phyloP scores from a whole-genome alignment of 1,140 invertebrate genomes.

The Trachelipus rathkii region DNA sequence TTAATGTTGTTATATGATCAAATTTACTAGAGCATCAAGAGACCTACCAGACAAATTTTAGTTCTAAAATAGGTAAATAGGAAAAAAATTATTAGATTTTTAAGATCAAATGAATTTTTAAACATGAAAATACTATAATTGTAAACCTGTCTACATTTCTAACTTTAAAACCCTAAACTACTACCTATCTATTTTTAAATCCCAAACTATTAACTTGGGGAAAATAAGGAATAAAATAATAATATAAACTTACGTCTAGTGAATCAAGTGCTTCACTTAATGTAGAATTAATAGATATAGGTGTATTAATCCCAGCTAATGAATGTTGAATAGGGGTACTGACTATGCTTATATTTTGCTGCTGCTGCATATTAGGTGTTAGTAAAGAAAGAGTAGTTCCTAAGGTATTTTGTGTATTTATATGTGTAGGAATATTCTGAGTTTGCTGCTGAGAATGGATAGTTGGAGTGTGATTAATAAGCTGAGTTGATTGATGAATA shows the following conservation, averaged over 20 bases:
- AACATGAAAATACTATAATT: no score
- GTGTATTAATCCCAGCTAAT: conserved; percentile 32
- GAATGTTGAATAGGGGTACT: conserved; percentile 30
- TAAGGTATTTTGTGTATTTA: background rate
- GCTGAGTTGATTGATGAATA: conserved; percentile 4
- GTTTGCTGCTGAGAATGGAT: conserved; percentile 12
- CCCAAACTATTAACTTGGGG: no score
- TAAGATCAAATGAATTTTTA: no score
- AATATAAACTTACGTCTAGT: conserved; percentile 17
- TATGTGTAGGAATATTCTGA: conserved; percentile 26
- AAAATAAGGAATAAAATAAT: no score
- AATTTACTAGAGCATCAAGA: no score
- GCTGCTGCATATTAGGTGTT: conserved; percentile 27
- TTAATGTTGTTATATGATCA: no score
- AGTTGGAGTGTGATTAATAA: conserved; percentile 26
- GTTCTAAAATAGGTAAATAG: no score
- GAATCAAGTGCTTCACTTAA: conserved; percentile 27
- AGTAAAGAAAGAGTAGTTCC: conserved; percentile 23
- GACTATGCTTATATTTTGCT: background rate
- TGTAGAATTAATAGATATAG: conserved; percentile 27
- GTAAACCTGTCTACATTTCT: no score
- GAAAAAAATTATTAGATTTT: no score
- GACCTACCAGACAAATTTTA: no score
- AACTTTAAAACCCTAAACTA: no score
- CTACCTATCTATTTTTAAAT: no score